Base-by-base conservation (phyloP, 2,113 vertebrate species). In the Notothenia rossii region DNA sequence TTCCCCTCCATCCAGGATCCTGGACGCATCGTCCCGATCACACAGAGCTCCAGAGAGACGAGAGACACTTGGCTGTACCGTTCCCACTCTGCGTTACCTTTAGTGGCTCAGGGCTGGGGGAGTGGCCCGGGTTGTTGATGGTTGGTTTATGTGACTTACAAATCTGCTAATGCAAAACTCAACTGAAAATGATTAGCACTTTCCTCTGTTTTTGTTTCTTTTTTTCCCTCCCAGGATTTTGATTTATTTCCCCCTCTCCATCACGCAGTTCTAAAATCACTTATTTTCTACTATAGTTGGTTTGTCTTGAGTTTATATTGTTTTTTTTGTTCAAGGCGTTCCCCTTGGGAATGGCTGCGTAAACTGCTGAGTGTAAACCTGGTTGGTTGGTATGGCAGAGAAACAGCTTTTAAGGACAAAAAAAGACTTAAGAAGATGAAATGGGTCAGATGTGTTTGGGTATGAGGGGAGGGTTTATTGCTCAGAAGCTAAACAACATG, bases 181-280 rank as follows among this genome's bases (percentile, higher is more conserved):
- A 90, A 84, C 69, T 75, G 79, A 89, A 90, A 88, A 85, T 81
- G 86, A 91, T 75, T 85, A 90, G 94, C 94, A 95, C 94, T 94
- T 94, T 94, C 82, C 79, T 84, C 51, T 84, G 51, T 79, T 81
- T 70, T 67, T 68, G 43, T 78, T 82, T 81, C 63, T 66, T 61
- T 49, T 81, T 74, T 76, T 61, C 33, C 67, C 70, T 64, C 11
- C 67, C 22, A 17, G 81, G 51, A 80, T 87, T 84, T 67, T 58
- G 43, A 73, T 87, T 72, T 82, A 77, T 72, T 72, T 83, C 7
- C 36, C 36, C 36, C 36, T 74, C 61, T 73, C 53, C 55, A 66
- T 82, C 56, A 59, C 45, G n/a, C 84, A 13, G 25, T 76, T 88
- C 68, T 87, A 64, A 89, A 86, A 83, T 91, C 81, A 81, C 70